Evolutionary conservation across 2,888 invertebrate species (phyloP).

Genomic region (Apomyelois bistriatella): DNA sequence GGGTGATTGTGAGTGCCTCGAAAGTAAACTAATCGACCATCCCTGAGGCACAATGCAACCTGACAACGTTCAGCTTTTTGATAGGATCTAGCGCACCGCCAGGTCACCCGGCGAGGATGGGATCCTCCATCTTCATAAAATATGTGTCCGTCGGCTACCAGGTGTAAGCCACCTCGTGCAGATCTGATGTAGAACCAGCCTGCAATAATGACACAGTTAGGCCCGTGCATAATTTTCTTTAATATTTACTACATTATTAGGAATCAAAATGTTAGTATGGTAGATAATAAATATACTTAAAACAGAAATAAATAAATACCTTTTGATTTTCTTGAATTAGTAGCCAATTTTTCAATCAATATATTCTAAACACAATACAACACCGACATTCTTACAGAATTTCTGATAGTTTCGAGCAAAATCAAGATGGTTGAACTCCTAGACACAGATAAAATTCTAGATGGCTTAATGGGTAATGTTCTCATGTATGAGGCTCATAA

Average conservation of each 20-base stretch:
- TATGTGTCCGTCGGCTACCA: slow-evolving; percentile 71
- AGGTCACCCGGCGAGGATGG: slow-evolving; percentile 70
- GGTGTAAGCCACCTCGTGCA: slow-evolving; percentile 69
- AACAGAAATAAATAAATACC: not conserved
- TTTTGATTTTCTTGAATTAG: not conserved
- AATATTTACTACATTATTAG: too few relatives aligned
- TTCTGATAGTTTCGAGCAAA: slow-evolving; percentile 14
- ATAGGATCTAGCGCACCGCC: slow-evolving; percentile 73
- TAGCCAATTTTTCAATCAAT: not conserved
- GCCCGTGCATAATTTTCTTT: slow-evolving; percentile 15
- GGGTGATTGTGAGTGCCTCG: slow-evolving; percentile 71
- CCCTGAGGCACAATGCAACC: slow-evolving; percentile 69
- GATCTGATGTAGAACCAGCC: slow-evolving; percentile 76
- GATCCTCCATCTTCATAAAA: slow-evolving; percentile 76
- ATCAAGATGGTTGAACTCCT: slow-evolving; percentile 53
- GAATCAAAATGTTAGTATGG: too few relatives aligned
- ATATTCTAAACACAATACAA: not conserved
- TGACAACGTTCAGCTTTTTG: slow-evolving; percentile 74
- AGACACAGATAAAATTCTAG: slow-evolving; percentile 44
- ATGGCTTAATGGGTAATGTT: slow-evolving; percentile 36
- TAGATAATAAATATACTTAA: not conserved
- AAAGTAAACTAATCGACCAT: slow-evolving; percentile 72
- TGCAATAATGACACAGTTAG: slow-evolving; percentile 46
- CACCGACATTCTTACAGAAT: not conserved
- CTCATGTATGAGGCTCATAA: slow-evolving; percentile 6